Conservation (phyloP, 2,113 vertebrate species). For the Phaethornis superciliosus region DNA sequence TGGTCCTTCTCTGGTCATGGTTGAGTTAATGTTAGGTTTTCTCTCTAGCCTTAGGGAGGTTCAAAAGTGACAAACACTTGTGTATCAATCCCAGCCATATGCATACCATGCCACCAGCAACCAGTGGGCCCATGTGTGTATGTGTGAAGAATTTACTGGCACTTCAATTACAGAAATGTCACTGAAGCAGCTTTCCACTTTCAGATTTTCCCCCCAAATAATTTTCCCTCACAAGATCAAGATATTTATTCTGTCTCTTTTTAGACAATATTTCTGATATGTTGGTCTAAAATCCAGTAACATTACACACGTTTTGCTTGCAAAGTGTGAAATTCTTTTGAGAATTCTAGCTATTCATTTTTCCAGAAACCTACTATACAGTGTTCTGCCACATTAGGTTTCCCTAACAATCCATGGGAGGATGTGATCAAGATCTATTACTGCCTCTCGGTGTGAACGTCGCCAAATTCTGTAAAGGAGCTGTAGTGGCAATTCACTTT, state of each 20-base stretch:
- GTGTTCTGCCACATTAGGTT: conserved; percentile 68
- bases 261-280: background rate
- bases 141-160: background rate
- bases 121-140: background rate
- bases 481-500: background rate
- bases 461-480: conserved; percentile 17
- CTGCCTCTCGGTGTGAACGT: conserved; percentile 1
- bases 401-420: conserved; percentile 66
- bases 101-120: background rate
- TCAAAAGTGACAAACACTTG: background rate
- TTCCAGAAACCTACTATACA: conserved; percentile 7
- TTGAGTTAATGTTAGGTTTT: background rate
- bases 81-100: background rate
- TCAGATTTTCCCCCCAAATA: background rate
- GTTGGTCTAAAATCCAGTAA: background rate
- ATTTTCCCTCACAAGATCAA: background rate
- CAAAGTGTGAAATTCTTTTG: conserved; percentile 1
- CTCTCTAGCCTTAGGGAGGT: background rate
- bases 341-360: conserved; percentile 18
- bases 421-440: conserved; percentile 67
- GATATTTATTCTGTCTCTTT: background rate
- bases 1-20: background rate
- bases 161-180: background rate
- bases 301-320: background rate
- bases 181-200: background rate